A percentile compares a stretch with the other conserved stretches of the same genome.
These are phyloP conservation scores for Drosophila elegans DNA, from an alignment of 1,140 invertebrate genomes.

Conservation along the genomic window DNA sequence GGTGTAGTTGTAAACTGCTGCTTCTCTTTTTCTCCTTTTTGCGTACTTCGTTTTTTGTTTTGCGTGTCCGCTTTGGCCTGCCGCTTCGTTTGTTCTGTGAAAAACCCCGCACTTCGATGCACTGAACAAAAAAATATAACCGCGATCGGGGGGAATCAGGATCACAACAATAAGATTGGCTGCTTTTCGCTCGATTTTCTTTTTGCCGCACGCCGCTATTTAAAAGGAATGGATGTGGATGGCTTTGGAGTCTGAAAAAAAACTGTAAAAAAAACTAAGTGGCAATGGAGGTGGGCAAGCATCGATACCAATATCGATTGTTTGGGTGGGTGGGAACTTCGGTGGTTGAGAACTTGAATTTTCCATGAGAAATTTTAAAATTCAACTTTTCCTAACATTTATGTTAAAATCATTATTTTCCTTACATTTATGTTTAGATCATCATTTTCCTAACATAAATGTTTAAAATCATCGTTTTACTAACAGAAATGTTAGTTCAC, in stretches of 20 bases:
- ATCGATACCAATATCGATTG: too few species aligned
- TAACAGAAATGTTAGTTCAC: too few species aligned
- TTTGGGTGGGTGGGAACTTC: too few species aligned
- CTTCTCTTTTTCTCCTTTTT: conserved; percentile 22
- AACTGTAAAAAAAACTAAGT: neutral
- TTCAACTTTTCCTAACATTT: too few species aligned
- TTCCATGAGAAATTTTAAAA: too few species aligned
- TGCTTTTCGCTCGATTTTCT: conserved; percentile 1
- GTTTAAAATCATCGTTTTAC: too few species aligned
- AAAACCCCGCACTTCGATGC: conserved; percentile 12
- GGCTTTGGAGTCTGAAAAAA: neutral
- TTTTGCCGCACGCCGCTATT: conserved; percentile 6
- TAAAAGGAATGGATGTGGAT: neutral
- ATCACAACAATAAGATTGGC: conserved; percentile 4
- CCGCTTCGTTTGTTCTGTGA: conserved; percentile 28
- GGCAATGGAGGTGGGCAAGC: too few species aligned
- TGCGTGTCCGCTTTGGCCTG: conserved; percentile 39
- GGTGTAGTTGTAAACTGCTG: conserved; percentile 25
- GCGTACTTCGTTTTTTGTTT: conserved; percentile 38
- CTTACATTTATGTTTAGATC: too few species aligned
- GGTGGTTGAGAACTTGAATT: too few species aligned
- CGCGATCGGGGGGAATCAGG: conserved; percentile 1
- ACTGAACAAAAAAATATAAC: conserved; percentile 32
- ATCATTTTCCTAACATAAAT: too few species aligned
- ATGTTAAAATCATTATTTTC: too few species aligned